Evolutionary conservation across 2,797 vertebrate species (phyloP).

Genomic region (Eospalax fontanierii): DNA sequence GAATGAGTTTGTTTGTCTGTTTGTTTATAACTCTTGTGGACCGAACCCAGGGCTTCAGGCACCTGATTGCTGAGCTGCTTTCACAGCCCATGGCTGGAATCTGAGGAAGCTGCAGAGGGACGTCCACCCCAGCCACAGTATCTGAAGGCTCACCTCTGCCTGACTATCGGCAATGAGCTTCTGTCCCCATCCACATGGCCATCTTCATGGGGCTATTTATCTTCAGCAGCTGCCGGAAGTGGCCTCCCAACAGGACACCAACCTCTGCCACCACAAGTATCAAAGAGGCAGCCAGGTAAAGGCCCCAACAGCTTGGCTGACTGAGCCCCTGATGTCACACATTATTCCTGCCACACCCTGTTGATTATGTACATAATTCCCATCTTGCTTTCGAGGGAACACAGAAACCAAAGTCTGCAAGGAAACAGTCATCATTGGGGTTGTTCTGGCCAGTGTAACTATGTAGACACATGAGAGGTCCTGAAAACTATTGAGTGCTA

Average conservation of each 20-base stretch:
- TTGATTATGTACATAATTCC: neutral
- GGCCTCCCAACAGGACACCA: neutral
- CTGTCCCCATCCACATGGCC: no score
- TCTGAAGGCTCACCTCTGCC: neutral
- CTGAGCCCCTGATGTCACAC: neutral
- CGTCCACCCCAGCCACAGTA: no score
- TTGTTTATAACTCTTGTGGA: neutral
- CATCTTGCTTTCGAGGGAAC: neutral
- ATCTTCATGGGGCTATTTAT: neutral
- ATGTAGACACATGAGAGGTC: neutral
- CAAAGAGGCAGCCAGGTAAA: neutral
- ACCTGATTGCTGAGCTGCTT: neutral
- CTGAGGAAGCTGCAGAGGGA: neutral
- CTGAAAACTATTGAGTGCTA: neutral
- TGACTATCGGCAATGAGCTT: neutral
- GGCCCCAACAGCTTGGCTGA: neutral
- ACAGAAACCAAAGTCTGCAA: no score
- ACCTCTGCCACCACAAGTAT: neutral
- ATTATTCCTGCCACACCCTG: neutral
- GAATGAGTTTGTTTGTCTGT: no score
- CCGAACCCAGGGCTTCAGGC: neutral
- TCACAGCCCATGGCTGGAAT: neutral
- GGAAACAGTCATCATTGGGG: no score
- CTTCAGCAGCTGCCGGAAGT: neutral
- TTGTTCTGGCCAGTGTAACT: neutral